These are phyloP conservation scores for Ephydatia muelleri DNA, from an alignment of 37 sponge, comb jelly and placozoan genomes.

Conservation along the genomic window DNA sequence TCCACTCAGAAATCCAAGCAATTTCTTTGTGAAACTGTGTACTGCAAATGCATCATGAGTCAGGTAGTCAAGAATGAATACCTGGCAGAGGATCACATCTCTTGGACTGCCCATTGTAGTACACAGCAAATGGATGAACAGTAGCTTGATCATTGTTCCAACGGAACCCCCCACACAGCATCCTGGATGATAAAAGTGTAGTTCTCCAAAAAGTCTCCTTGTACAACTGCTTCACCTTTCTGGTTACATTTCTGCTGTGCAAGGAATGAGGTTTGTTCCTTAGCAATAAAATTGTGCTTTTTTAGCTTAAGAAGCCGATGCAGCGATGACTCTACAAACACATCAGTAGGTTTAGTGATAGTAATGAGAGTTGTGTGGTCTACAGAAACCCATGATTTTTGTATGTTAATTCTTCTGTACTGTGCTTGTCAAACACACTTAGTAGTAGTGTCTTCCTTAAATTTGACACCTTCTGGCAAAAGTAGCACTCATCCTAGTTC, in stretches of 20 bases:
- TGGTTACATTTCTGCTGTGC: too few species aligned
- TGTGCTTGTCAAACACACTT: background rate
- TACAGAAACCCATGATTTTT: constrained; percentile 44
- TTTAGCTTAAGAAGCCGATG: too few species aligned
- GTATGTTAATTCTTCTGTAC: too few species aligned
- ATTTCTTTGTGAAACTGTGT: constrained; percentile 23
- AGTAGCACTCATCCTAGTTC: too few species aligned
- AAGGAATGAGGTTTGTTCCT: too few species aligned
- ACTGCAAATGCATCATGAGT: constrained; percentile 51
- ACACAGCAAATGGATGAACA: constrained; percentile 55
- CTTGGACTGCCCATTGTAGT: constrained; percentile 12
- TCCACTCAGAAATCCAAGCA: too few species aligned
- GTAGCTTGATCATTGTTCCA: too few species aligned
- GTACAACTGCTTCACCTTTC: constrained; percentile 26
- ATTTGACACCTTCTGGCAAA: too few species aligned
- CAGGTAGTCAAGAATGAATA: constrained; percentile 42
- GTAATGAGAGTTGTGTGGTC: constrained; percentile 45
- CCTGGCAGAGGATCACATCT: constrained; percentile 32
- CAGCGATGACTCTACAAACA: constrained; percentile 4
- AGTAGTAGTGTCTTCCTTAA: background rate
- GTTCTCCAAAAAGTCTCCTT: constrained; percentile 52
- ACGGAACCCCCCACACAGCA: constrained; percentile 49
- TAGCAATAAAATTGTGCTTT: too few species aligned
- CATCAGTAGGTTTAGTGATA: constrained; percentile 31
- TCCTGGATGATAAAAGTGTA: constrained; percentile 64